Evolutionary conservation across 2,888 invertebrate genomes (phyloP), one percentile per base, ranked within the genome.

Genomic region (Ectemnius lituratus): DNA sequence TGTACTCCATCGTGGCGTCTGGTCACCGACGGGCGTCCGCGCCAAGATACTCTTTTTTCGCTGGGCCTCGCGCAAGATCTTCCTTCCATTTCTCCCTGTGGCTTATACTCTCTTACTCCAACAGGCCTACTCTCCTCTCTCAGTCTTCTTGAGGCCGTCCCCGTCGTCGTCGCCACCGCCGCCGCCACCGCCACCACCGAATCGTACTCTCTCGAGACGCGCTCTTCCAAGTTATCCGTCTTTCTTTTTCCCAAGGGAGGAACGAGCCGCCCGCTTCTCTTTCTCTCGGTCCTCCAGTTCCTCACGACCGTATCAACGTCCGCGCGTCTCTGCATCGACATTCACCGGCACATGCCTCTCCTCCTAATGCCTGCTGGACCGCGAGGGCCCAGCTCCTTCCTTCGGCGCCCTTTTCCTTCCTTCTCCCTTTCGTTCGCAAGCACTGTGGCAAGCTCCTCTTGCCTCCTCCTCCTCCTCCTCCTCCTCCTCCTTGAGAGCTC

Each of bases 321-420:
- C 74, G 73, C 67, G 75, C 78, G 76, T 77, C 79, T 79, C 81
- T 74, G 80, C 81, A 82, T 83, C 82, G 78, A 84, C 79, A 75
- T 83, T 80, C 78, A 82, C 76, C 74, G 79, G 59, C 68, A 74
- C 81, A 82, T 75, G 74, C 76, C 76, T 72, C 71, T 62, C 71
- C 66, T 75, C 16, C 64, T 73, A 80, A 80, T 78, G 67, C 75
- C 68, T 60, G 46, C 68, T 63, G 68, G 59, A 16, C 62, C 27
- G 47, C 75, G 59, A 66, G 69, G 69, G 20, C 49, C 56, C 20
- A 57, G 62, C 64, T 62, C 62, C 61, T 68, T 58, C 63, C 56
- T 60, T 56, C 49, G 47, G 47, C 56, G 57, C 28, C 70, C 62
- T 47, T 45, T 64, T 63, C 45, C 59, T 59, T 61, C 46, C 61